Evolutionary conservation across 2,113 vertebrate genomes (phyloP).

Genomic region (Elgaria multicarinata): DNA sequence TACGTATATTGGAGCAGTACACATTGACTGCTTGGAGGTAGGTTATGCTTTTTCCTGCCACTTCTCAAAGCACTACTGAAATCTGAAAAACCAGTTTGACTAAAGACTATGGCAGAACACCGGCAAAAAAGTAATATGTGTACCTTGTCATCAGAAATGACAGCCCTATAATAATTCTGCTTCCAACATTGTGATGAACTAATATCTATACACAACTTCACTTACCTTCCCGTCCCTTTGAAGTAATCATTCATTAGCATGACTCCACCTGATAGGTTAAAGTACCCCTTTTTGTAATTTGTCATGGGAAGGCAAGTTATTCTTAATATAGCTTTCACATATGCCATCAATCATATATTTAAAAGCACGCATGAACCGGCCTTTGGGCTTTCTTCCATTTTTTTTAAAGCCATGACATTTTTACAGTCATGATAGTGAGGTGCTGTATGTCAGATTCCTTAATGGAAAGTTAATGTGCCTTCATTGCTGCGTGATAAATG

Average conservation of each 20-base stretch:
- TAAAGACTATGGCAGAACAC: neutral
- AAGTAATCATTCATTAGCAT: conserved; percentile 24
- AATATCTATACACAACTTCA: neutral
- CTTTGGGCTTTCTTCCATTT: conserved; percentile 57
- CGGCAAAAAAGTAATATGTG: neutral
- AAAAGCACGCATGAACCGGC: conserved; percentile 48
- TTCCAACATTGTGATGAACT: neutral
- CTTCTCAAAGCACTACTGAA: neutral
- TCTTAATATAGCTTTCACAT: conserved; percentile 48
- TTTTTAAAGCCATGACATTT: conserved; percentile 46
- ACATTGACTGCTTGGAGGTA: neutral
- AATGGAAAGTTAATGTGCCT: conserved; percentile 52
- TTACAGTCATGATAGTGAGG: conserved; percentile 60
- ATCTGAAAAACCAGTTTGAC: neutral
- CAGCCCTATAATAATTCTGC: neutral
- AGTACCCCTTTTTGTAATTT: conserved; percentile 43
- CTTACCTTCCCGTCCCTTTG: neutral
- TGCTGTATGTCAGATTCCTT: conserved; percentile 54
- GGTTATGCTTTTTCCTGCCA: neutral
- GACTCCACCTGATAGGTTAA: conserved; percentile 51
- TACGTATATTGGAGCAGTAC: neutral
- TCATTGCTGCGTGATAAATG: conserved; percentile 43
- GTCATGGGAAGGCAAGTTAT: conserved; percentile 44
- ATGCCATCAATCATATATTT: conserved; percentile 62
- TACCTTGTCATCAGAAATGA: neutral